Percentiles rank a stretch among this genome's conserved stretches.
These are phyloP conservation scores for Protobothrops flavoviridis DNA, from an alignment of 2,113 vertebrate genomes.

Conservation along the genomic window DNA sequence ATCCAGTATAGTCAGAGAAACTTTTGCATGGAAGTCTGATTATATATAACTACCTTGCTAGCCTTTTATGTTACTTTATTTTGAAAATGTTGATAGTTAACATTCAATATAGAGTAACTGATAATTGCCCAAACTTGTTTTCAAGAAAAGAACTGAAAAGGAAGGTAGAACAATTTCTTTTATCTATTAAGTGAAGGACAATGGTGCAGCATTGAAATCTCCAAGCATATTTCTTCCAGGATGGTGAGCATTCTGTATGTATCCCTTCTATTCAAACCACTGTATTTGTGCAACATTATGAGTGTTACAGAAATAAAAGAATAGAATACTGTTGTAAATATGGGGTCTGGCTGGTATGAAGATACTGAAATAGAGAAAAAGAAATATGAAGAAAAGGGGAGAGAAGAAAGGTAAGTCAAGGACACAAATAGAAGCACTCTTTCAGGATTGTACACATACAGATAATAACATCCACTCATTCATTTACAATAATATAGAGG, in stretches of 20 bases:
- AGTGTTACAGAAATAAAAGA: slow-evolving; percentile 73
- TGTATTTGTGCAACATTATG: slow-evolving; percentile 71
- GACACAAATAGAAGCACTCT: slow-evolving; percentile 68
- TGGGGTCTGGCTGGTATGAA: slow-evolving; percentile 70
- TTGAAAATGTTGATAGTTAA: slow-evolving; percentile 59
- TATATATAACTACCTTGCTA: slow-evolving; percentile 35
- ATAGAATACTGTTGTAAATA: slow-evolving; percentile 64
- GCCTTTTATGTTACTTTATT: slow-evolving; percentile 60
- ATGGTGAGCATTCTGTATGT: slow-evolving; percentile 58
- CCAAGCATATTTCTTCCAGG: slow-evolving; percentile 55
- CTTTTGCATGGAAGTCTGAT: slow-evolving; percentile 49
- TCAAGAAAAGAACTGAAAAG: slow-evolving; percentile 70
- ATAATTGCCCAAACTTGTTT: slow-evolving; percentile 67
- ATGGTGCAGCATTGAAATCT: slow-evolving; percentile 43
- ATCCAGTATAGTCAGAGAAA: slow-evolving; percentile 34
- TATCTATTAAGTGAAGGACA: slow-evolving; percentile 71
- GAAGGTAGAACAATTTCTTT: slow-evolving; percentile 62
- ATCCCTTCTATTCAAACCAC: slow-evolving; percentile 58
- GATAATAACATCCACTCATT: slow-evolving; percentile 68
- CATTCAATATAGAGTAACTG: slow-evolving; percentile 37
- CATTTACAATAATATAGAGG: slow-evolving; percentile 40
- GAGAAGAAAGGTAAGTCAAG: slow-evolving; percentile 74
- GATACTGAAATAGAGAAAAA: slow-evolving; percentile 68
- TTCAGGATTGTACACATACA: slow-evolving; percentile 49
- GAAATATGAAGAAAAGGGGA: slow-evolving; percentile 60